Evolutionary conservation across 2,113 vertebrate species (phyloP).

Genomic region (Petromus typicus): DNA sequence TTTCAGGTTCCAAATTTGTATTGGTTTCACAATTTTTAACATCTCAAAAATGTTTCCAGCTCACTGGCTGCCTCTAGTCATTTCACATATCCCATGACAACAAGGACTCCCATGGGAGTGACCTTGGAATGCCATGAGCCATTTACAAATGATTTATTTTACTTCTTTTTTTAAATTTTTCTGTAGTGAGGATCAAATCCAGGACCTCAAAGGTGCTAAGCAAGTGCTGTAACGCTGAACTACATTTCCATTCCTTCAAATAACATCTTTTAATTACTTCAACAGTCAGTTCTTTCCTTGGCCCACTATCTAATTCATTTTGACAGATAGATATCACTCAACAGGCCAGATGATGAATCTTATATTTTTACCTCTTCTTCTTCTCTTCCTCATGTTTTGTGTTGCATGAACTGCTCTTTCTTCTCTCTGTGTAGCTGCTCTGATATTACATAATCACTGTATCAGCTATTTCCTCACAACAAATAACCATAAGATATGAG

Average conservation of each 20-base stretch:
- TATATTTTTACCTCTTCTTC: neutral
- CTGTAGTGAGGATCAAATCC: neutral
- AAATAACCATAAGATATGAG: constrained; percentile 5
- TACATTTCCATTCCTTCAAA: neutral
- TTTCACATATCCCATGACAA: neutral
- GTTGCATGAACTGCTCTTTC: neutral
- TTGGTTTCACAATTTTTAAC: constrained; percentile 57
- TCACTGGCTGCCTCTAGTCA: constrained; percentile 12
- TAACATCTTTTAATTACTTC: neutral
- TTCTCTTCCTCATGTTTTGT: neutral
- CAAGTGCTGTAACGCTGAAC: neutral
- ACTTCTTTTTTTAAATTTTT: neutral
- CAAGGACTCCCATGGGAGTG: neutral
- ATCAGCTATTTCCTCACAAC: neutral
- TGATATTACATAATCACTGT: neutral
- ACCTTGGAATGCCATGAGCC: neutral
- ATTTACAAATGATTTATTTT: neutral
- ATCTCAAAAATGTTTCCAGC: constrained; percentile 41
- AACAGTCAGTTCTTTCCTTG: constrained; percentile 27
- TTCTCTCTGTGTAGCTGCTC: neutral
- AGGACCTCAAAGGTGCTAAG: neutral
- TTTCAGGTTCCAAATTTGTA: constrained; percentile 50
- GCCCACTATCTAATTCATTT: constrained; percentile 1
- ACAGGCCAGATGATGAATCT: neutral
- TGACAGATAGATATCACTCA: constrained; percentile 39